Evolutionary conservation across 2,113 vertebrate genomes (phyloP), one percentile per base, ranked within the genome.

Genomic region (Cephalopterus ornatus): DNA sequence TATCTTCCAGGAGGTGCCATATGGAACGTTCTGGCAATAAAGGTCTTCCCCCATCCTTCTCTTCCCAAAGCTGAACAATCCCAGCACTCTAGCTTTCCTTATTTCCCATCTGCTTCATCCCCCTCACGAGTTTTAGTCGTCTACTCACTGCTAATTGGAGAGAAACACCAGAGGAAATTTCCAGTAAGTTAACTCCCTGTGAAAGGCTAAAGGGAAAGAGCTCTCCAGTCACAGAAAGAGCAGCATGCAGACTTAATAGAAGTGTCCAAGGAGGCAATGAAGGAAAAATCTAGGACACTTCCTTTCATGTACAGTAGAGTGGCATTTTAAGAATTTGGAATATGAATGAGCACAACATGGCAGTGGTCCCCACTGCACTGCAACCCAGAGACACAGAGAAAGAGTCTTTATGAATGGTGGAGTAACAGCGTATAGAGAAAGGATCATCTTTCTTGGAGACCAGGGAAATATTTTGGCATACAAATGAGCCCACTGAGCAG

Each of bases 11-110:
- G 11, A 56, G 13, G n/a, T 14, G 23, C 37, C 1, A 1, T 22
- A 14, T 1, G 7, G 41, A 86, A 27, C 1, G 0, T 56, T 66
- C 55, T 66, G 19, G 6, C 35, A 37, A 4, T 4, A 23, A 58
- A 58, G 6, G 26, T 12, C 46, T 56, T 22, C 11, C 26, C 27
- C 26, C 37, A 79, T 9, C 13, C 47, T 52, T 42, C 67, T 53
- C 37, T 35, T 19, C 35, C 28, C 4, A 12, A 28, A 28, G 37
- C 27, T 87, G 27, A 72, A 16, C 18, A 56, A 11, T 2, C 9
- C 26, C 41, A 28, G 30, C 14, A 62, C 27, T 27, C 23, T 19
- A 17, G 8, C 5, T 28, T 15, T 49, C 24, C 39, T 62, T 2
- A 22, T 20, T 22, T 62, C 33, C 26, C 14, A 1, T 23, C 27